phyloP scores from a whole-genome alignment of 2,888 invertebrate species.

The Steinernema carpocapsae region DNA sequence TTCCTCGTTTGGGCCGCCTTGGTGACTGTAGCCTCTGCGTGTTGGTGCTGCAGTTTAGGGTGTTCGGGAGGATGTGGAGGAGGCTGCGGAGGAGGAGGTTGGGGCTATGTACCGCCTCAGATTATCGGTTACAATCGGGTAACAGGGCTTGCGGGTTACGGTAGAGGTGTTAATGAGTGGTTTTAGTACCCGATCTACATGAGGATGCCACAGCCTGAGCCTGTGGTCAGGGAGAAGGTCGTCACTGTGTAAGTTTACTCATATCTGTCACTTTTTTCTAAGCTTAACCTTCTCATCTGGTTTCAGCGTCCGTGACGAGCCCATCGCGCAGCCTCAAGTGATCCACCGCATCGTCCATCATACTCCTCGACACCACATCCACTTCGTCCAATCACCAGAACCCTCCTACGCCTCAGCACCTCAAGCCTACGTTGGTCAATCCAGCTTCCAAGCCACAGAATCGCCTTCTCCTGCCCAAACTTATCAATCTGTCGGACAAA shows the following conservation, averaged over 20 bases:
- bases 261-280: not conserved
- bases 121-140: slow-evolving; percentile 7
- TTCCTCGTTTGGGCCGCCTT: not conserved
- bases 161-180: too few species aligned
- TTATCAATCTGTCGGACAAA: not conserved
- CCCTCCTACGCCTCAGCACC: not conserved
- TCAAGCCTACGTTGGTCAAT: not conserved
- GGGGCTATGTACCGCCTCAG: slow-evolving; percentile 23
- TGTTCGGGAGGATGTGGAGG: not conserved
- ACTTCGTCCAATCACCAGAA: not conserved
- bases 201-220: not conserved
- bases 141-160: not conserved
- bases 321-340: not conserved
- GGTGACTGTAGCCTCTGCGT: slow-evolving; percentile 1
- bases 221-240: slow-evolving; percentile 1
- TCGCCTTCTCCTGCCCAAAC: not conserved
- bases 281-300: not conserved
- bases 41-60: not conserved
- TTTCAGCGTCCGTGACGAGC: slow-evolving; percentile 15
- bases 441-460: not conserved
- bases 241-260: slow-evolving; percentile 8
- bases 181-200: slow-evolving; percentile 13
- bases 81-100: slow-evolving; percentile 5
- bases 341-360: not conserved
- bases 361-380: not conserved